Evolutionary conservation across 92 coral and sea anemone genomes (phyloP), one percentile per base, ranked within the genome.

Genomic region (Bergia puertoricense): DNA sequence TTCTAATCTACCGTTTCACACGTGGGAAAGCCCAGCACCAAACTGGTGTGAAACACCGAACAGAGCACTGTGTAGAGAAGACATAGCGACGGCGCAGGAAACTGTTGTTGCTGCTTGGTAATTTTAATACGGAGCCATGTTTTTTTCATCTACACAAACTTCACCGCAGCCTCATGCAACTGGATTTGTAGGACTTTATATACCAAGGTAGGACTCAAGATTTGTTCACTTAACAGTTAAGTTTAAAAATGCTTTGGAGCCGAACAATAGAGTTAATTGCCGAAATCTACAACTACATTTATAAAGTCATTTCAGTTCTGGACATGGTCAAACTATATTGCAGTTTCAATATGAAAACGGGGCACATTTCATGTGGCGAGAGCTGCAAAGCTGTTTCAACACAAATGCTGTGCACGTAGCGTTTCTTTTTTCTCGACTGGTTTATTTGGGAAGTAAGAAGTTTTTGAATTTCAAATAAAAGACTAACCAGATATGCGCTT

Each of bases 1-100:
- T 80, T 82, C 44, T 91, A 81, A 91, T 91, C 89, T 85, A 78
- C 85, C 68, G 80, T 91, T 91, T 91, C 93, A 91, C 93, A 91
- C 93, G 79, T 91, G 36, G 57, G 85, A 81, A 91, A 86, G n/a
- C 51, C 16, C 36, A 71, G 79, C n/a, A 44, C 51, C 56, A 48
- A 71, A 71, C 56, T 48, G 59, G 54, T 72, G 87, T 40, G 79
- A 84, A 71, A 72, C 87, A 23, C 10, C 79, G 65, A 48, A 68
- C 87, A 84, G 73, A 45, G 48, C 77, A 44, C 5, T 50, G 44
- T 38, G 37, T 36, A 45, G 75, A 46, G 65, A 8, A 36, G n/a
- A 62, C 71, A 69, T 44, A 3, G 45, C 43, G 40, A 56, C 86
- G 15, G 79, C 2, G 51, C 79, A 44, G 87, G 87, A 71, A 84